These are phyloP conservation scores for Trachelus stipa DNA, from an alignment of 2,888 invertebrate species.

Conservation along the genomic window DNA sequence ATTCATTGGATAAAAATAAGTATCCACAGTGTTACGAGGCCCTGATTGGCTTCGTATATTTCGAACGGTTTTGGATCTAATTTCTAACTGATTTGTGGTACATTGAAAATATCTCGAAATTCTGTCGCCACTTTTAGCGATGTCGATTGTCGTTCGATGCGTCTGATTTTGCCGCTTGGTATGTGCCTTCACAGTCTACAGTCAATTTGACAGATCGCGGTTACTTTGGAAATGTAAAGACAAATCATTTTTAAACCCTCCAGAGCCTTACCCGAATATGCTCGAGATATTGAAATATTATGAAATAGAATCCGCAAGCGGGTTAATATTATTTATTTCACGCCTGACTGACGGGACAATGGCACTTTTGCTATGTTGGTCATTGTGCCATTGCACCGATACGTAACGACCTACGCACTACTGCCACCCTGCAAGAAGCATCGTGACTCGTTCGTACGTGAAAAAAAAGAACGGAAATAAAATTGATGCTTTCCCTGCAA, in stretches of 20 bases:
- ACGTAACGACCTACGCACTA: neutral
- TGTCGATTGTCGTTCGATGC: too few relatives aligned
- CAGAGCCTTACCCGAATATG: too few relatives aligned
- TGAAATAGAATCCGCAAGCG: too few relatives aligned
- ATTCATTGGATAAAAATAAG: neutral
- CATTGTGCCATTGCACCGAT: neutral
- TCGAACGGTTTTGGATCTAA: neutral
- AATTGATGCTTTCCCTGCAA: neutral
- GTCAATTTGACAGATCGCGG: too few relatives aligned
- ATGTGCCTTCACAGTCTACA: too few relatives aligned
- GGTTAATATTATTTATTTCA: neutral
- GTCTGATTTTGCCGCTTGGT: too few relatives aligned
- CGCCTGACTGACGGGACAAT: neutral
- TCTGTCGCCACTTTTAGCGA: too few relatives aligned
- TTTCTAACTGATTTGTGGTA: neutral
- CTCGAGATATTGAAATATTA: too few relatives aligned
- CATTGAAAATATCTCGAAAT: too few relatives aligned
- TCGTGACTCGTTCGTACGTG: neutral
- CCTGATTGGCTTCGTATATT: neutral
- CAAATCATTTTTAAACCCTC: neutral
- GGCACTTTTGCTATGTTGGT: neutral
- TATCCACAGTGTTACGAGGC: neutral
- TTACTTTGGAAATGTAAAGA: neutral
- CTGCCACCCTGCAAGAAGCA: neutral
- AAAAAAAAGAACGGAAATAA: neutral